A percentile compares a stretch with the other conserved stretches of the same genome.
These are phyloP conservation scores for Tromatobia lineatoria DNA, from an alignment of 2,888 invertebrate genomes.

Conservation along the genomic window DNA sequence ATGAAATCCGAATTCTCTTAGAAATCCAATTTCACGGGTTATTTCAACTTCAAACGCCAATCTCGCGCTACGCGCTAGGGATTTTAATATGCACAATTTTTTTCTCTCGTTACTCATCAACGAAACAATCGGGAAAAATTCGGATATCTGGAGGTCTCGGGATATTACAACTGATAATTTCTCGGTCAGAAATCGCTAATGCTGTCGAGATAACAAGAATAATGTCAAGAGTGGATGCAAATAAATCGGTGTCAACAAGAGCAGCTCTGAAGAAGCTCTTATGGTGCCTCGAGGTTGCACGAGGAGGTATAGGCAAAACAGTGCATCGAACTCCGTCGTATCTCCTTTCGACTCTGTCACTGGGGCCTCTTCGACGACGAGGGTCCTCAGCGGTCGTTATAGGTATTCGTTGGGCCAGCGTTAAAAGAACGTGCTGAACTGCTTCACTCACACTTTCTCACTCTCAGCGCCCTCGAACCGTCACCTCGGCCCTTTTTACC, in stretches of 20 bases:
- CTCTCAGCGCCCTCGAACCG: slow-evolving; percentile 51
- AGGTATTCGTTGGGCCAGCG: slow-evolving; percentile 23
- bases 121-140: neutral
- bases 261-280: neutral
- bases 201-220: neutral
- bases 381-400: slow-evolving; percentile 52
- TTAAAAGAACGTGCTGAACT: neutral
- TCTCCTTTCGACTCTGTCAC: slow-evolving; percentile 57
- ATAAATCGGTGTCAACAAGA: slow-evolving; percentile 8
- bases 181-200: neutral
- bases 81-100: too few relatives aligned
- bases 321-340: slow-evolving; percentile 28
- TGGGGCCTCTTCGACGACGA: slow-evolving; percentile 44
- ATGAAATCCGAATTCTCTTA: neutral
- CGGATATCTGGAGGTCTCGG: neutral
- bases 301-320: slow-evolving; percentile 18
- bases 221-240: slow-evolving; percentile 7
- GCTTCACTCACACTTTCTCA: slow-evolving; percentile 22
- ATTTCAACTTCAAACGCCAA: neutral
- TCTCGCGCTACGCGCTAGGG: too few relatives aligned
- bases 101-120: too few relatives aligned
- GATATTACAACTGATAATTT: too few relatives aligned
- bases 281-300: slow-evolving; percentile 1
- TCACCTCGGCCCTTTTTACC: slow-evolving; percentile 51
- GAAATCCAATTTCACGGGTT: neutral